Evolutionary conservation across 2,113 vertebrate species (phyloP), one percentile per base, ranked within the genome.

Genomic region (Chrysemys picta): DNA sequence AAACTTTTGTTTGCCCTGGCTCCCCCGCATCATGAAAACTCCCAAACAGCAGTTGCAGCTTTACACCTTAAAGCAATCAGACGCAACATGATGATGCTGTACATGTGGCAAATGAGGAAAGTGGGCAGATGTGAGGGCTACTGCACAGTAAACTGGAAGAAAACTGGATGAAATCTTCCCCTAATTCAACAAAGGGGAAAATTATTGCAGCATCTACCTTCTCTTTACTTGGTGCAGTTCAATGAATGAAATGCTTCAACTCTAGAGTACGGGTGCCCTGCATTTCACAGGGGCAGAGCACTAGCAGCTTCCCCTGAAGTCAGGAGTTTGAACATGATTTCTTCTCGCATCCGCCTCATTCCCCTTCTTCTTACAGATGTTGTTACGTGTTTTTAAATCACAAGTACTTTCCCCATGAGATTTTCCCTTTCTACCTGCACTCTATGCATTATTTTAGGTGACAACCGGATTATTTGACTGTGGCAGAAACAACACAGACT

Each of bases 371-470:
- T 38, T 72, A 10, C 0, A 0, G 42, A 65, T n/a, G 14, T 38
- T 0, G 0, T 76, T 80, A 25, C 4, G 69, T 83, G 47, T 45
- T 62, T 86, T 87, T 38, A 65, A 81, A 89, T 88, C 38, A 57
- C 92, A 95, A 91, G 38, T 31, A 11, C 3, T 69, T 94, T 82
- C n/a, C 89, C 21, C 0, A 3, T 24, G 92, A 76, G 38, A 56
- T 50, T 80, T 79, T 42, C 80, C 84, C 52, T 85, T 76, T 38
- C 90, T 56, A 56, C 38, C 94, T 84, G 49, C 87, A 92, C 91
- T 57, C 87, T 96, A 54, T 89, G 13, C 53, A 45, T 91, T 89
- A 79, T 54, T 91, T 97, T 93, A 85, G 91, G 88, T 89, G 92
- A 93, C 84, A 95, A 91, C 85, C 5, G 42, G 50, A 69, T 80